Base-by-base conservation (phyloP, 2,797 vertebrate species). In the Geotrypetes seraphini region DNA sequence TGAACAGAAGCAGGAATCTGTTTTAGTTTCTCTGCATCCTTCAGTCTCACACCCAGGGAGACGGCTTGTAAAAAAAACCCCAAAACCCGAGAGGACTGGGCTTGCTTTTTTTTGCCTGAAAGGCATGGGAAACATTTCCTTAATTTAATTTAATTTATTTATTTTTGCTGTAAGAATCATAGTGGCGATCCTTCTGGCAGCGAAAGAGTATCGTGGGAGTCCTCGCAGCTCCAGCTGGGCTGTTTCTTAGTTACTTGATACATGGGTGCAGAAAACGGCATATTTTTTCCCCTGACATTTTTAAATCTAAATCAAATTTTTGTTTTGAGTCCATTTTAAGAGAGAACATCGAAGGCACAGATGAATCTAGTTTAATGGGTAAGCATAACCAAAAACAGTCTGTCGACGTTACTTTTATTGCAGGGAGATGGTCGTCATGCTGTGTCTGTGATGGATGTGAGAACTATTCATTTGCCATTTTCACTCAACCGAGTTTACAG, bases 281-380 rank as follows among this genome's bases (percentile, higher is more conserved):
- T 51, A 8, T 34, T 45, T 29, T 46, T 54, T 43, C 39, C 20
- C 44, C 19, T n/a, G 15, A n/a, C n/a, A 51, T n/a, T 12, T 8
- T 39, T 0, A 31, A 44, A 42, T 16, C 12, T 22, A 40, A 47
- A 46, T 44, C 20, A 16, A 7, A 2, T 54, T 53, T 28, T 37
- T 63, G 33, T 30, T 50, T 51, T 24, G 40, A 36, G 16, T 28
- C 30, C 43, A 34, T 6, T 35, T 50, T 47, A 25, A 19, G 41
- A n/a, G n/a, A 53, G 28, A 30, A 31, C 22, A 6, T 21, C 16
- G 46, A 28, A 48, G 42, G 53, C 2, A 1, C 15, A 9, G 25
- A 47, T 25, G 22, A 49, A 19, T 30, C 19, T 25, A 48, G 41
- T 57, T n/a, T 63, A 34, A 64, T 58, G 59, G 66, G 57, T 75